Evolutionary conservation across 2,113 vertebrate genomes (phyloP), one percentile per base, ranked within the genome.

Genomic region (Manacus vitellinus): DNA sequence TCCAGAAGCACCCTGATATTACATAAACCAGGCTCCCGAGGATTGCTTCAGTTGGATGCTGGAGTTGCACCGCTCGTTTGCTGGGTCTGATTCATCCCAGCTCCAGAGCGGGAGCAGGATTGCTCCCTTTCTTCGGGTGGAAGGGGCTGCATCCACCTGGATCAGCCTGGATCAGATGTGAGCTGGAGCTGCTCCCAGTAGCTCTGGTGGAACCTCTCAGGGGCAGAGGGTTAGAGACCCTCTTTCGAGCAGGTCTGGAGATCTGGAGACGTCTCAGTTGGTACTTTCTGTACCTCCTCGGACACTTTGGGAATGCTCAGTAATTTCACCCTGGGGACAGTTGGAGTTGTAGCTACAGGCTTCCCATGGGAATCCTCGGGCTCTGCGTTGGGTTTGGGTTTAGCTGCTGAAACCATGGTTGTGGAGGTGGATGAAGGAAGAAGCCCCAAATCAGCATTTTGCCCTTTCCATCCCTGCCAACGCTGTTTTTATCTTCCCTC

Each of bases 111-210:
- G 84, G 65, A 72, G 59, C 52, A 17, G 76, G 76, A 27, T 81
- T 30, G 70, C 7, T 63, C 56, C 70, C 47, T 14, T 7, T 13
- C 6, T 78, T 18, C 9, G 1, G 52, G 63, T 8, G 12, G 6
- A 68, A 54, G 39, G 39, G 10, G 66, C 47, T 73, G 74, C 10
- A 49, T 10, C 75, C 71, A 5, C 31, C 15, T 9, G 76, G 43
- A 15, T 30, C 56, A 22, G 70, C 51, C 1, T 0, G 0, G 51
- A 52, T 52, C 51, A 52, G 51, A 2, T 0, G 21, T 5, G 70
- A 47, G 23, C 46, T 4, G 12, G n/a, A 25, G 55, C 21, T 5
- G 4, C 62, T 35, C 44, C 33, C 27, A 16, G 27, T 14, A 77
- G 37, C 39, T 43, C 56, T 54, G 92, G 31, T 49, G 62, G 71